Evolutionary conservation across 2,113 vertebrate genomes (phyloP).

Genomic region (Suricata suricatta): DNA sequence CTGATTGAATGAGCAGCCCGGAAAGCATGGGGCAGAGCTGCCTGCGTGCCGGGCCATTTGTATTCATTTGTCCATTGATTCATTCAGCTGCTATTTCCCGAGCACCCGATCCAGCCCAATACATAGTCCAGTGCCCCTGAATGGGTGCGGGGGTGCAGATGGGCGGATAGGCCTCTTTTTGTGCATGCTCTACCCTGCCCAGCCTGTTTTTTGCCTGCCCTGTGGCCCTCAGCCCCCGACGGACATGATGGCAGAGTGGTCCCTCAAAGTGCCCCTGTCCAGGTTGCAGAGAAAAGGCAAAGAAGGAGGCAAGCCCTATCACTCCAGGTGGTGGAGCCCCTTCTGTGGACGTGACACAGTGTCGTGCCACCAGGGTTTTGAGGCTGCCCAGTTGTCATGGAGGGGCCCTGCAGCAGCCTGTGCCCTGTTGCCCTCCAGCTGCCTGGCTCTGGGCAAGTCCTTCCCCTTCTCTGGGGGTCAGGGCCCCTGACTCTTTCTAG

Average conservation of each 20-base stretch:
- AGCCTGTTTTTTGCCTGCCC: background rate
- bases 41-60: background rate
- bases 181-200: background rate
- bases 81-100: background rate
- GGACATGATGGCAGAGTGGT: background rate
- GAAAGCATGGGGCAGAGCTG: background rate
- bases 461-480: background rate
- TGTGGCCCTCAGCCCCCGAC: background rate
- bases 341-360: background rate
- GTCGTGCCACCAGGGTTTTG: background rate
- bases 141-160: background rate
- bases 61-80: background rate
- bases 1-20: background rate
- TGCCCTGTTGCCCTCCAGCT: background rate
- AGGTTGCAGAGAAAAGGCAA: background rate
- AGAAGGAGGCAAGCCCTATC: background rate
- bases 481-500: background rate
- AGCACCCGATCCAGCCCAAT: background rate
- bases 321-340: background rate
- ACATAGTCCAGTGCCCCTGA: background rate
- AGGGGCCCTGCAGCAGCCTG: background rate
- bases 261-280: background rate
- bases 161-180: background rate
- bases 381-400: background rate
- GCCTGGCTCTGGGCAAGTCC: background rate